Conservation (phyloP, 2,797 vertebrate species). For the Taeniopygia guttata region DNA sequence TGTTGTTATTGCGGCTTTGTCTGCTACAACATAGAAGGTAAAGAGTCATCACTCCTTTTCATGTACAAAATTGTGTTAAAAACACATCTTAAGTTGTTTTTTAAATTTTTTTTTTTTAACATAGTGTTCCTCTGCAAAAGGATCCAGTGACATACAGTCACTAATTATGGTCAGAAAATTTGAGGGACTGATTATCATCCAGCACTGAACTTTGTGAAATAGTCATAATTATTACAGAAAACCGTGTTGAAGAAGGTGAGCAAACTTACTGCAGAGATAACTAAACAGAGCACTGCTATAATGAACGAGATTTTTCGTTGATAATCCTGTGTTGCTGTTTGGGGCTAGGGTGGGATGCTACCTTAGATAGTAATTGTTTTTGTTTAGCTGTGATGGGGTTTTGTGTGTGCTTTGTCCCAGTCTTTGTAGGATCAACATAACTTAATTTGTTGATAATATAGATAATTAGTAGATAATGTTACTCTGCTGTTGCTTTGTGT, state of each 20-base stretch:
- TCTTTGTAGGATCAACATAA: neutral
- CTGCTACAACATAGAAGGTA: neutral
- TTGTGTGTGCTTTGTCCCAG: neutral
- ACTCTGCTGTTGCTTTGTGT: neutral
- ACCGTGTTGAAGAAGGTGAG: neutral
- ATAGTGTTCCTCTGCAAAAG: neutral
- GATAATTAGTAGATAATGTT: neutral
- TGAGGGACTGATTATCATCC: neutral
- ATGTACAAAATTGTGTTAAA: neutral
- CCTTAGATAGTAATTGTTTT: neutral
- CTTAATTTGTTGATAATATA: neutral
- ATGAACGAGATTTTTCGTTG: neutral
- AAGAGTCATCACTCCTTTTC: neutral
- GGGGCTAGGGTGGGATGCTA: neutral
- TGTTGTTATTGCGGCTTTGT: neutral
- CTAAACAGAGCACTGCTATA: neutral
- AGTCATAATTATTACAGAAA: neutral
- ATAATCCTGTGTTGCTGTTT: neutral
- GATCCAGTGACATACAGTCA: neutral
- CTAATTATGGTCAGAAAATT: slow-evolving; percentile 22
- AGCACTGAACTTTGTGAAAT: neutral
- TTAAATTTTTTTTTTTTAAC: neutral
- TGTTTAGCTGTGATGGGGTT: neutral
- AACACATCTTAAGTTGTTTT: neutral
- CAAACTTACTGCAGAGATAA: neutral